Evolutionary conservation across 1,140 invertebrate genomes (phyloP).

Genomic region (Hestina assimilis): DNA sequence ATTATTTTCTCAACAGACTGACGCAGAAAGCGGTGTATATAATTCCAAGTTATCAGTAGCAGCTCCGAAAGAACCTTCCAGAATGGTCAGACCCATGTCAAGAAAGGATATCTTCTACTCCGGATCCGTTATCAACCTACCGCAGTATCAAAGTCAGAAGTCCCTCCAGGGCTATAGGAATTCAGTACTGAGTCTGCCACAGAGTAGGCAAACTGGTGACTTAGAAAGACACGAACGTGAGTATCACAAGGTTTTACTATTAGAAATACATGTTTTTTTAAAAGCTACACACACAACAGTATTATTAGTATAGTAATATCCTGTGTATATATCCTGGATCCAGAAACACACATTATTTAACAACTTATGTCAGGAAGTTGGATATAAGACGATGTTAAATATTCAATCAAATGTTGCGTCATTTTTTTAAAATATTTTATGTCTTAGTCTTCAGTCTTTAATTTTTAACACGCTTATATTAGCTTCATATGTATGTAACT

Average conservation of each 20-base stretch:
- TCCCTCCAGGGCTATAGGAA: conserved; percentile 92
- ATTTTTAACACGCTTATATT: too few relatives aligned
- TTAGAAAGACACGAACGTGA: conserved; percentile 85
- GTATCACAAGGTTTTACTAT: conserved; percentile 50
- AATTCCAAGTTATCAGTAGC: conserved; percentile 72
- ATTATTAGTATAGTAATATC: too few relatives aligned
- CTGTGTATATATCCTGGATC: too few relatives aligned
- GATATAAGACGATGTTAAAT: too few relatives aligned
- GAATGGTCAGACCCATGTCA: conserved; percentile 94
- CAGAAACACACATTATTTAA: too few relatives aligned
- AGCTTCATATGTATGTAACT: too few relatives aligned
- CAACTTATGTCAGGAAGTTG: too few relatives aligned
- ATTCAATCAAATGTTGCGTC: too few relatives aligned
- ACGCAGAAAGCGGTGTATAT: conserved; percentile 66
- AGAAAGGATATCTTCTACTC: conserved; percentile 99
- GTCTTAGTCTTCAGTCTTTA: too few relatives aligned
- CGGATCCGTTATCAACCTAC: conserved; percentile 93
- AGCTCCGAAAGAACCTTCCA: conserved; percentile 77
- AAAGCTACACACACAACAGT: too few relatives aligned
- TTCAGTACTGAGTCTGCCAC: conserved; percentile 88
- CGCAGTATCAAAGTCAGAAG: conserved; percentile 95
- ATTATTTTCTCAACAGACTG: conserved; percentile 38
- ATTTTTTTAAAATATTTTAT: too few relatives aligned
- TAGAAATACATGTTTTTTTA: too few relatives aligned
- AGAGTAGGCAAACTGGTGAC: conserved; percentile 81